phyloP scores from a whole-genome alignment of 2,113 vertebrate species.

The Notothenia coriiceps region DNA sequence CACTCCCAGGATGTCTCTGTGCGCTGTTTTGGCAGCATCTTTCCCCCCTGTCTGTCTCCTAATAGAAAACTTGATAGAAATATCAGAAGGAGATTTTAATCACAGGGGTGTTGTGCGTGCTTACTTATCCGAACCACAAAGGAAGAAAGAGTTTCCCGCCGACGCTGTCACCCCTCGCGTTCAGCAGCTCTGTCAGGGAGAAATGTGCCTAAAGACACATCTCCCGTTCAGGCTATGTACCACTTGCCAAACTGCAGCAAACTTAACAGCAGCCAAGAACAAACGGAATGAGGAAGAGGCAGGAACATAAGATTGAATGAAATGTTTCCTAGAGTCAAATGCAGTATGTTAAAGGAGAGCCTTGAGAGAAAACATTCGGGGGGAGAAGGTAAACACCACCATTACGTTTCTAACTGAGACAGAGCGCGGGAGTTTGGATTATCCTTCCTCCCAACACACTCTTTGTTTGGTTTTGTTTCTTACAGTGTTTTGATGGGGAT shows the following conservation, averaged over 20 bases:
- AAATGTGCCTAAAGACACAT: slow-evolving; percentile 95
- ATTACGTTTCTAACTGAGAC: slow-evolving; percentile 79
- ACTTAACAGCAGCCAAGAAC: slow-evolving; percentile 92
- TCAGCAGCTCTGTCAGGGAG: slow-evolving; percentile 92
- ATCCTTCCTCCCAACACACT: slow-evolving; percentile 17
- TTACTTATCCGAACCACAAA: slow-evolving; percentile 93
- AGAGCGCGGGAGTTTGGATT: slow-evolving; percentile 61
- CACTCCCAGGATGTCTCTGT: slow-evolving; percentile 76
- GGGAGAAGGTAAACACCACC: slow-evolving; percentile 80
- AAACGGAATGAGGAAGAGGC: slow-evolving; percentile 93
- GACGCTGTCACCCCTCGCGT: slow-evolving; percentile 90
- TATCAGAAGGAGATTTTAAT: slow-evolving; percentile 98
- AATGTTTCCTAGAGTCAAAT: slow-evolving; percentile 91
- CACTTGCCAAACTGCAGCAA: slow-evolving; percentile 92
- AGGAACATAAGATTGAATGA: slow-evolving; percentile 90
- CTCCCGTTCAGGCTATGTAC: slow-evolving; percentile 89
- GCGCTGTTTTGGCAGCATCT: slow-evolving; percentile 86
- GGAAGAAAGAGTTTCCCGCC: slow-evolving; percentile 91
- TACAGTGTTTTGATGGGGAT: slow-evolving; percentile 60
- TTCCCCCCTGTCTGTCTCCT: slow-evolving; percentile 86
- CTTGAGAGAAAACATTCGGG: slow-evolving; percentile 77
- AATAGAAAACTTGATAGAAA: slow-evolving; percentile 95
- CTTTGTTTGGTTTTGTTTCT: slow-evolving; percentile 71
- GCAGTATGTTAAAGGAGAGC: slow-evolving; percentile 88
- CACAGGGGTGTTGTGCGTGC: slow-evolving; percentile 93